Evolutionary conservation across 1,140 invertebrate species (phyloP), one percentile per base, ranked within the genome.

Genomic region (Drosophila persimilis): DNA sequence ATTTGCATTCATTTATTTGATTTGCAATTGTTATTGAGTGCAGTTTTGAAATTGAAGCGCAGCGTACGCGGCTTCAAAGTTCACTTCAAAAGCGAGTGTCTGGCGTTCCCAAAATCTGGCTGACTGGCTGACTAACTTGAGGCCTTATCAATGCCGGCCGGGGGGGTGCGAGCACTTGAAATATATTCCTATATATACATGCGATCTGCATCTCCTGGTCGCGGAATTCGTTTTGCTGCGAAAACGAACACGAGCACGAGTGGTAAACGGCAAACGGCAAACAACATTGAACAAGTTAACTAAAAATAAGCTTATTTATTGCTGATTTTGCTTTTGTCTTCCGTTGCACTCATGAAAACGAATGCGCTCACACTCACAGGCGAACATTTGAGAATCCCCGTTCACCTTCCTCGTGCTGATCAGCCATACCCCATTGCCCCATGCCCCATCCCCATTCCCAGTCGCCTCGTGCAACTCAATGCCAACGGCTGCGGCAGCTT

Each of bases 241-340:
- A 53, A 60, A 31, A 62, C 67, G 46, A 20, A 20, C 20, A 5
- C 24, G 24, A 24, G 3, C 24, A 24, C 24, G 4, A 26, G 24
- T 4, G 24, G 24, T 3, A 3, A 24, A 24, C 24, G 24, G 24
- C 24, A 26, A 63, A 54, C 48, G 62, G 53, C 73, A 53, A 76
- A 56, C 51, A 63, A 59, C 26, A 56, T 44, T 62, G 41, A 54
- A 45, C 61, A 69, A 71, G 31, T 71, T 55, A 79, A 80, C 78
- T 81, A 81, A 77, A 73, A 73, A 81, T 81, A 77, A 77, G 63
- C 53, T 74, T 69, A 77, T 81, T 81, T 81, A 77, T 83, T 81
- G 79, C 48, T 61, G 31, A 26, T 67, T 77, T 60, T 72, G 73
- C 58, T 83, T 76, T 76, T 85, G 76, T 80, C 73, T 80, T 85